These are phyloP conservation scores for Bicyclus anynana DNA, from an alignment of 1,140 invertebrate genomes.

Conservation along the genomic window DNA sequence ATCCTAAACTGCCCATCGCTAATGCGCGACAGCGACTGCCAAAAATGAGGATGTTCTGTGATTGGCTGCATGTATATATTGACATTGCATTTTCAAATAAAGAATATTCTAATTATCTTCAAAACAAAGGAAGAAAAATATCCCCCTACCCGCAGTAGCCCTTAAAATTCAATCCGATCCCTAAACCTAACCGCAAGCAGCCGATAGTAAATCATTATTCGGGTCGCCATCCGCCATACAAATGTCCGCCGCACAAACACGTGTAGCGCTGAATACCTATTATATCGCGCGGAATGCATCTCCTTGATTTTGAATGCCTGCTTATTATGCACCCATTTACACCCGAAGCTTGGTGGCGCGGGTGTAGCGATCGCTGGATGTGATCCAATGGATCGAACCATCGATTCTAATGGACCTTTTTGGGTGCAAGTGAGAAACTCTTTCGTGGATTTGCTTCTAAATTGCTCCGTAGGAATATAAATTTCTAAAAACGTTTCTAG, in stretches of 20 bases:
- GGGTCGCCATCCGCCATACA: constrained; percentile 45
- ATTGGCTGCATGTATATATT: no score
- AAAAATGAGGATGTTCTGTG: no score
- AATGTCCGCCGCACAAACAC: constrained; percentile 56
- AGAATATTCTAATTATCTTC: no score
- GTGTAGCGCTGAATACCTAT: constrained; percentile 56
- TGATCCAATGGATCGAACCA: background rate
- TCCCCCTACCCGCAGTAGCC: background rate
- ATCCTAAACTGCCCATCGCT: no score
- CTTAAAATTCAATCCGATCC: background rate
- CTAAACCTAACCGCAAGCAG: background rate
- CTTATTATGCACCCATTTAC: constrained; percentile 73
- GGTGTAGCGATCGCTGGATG: constrained; percentile 26
- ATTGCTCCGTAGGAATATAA: no score
- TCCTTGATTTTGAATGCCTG: constrained; percentile 55
- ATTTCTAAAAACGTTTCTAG: no score
- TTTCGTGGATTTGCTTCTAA: no score
- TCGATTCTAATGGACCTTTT: no score
- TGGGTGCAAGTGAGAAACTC: no score
- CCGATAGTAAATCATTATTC: constrained; percentile 57
- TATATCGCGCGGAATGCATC: constrained; percentile 50
- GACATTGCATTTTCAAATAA: no score
- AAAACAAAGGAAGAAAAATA: no score
- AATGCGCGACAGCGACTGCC: no score
- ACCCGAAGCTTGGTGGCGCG: constrained; percentile 37